Evolutionary conservation across 2,797 vertebrate genomes (phyloP), one percentile per base, ranked within the genome.

Genomic region (Schizopygopsis pylzovi): DNA sequence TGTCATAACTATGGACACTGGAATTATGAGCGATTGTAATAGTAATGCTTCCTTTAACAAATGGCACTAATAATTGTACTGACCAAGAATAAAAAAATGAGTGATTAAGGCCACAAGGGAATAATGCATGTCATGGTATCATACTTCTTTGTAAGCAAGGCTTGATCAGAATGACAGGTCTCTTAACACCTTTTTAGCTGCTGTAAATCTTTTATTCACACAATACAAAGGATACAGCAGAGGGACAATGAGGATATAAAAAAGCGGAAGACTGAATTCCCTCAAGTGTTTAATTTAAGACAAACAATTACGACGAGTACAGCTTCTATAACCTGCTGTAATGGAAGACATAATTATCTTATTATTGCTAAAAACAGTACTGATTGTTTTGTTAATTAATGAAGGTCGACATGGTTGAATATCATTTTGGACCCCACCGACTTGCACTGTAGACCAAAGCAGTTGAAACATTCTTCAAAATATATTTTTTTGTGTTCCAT

Each of bases 211-310:
- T 92, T 96, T 92, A 95, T 90, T 93, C 85, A 95, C 92, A 96
- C 95, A 96, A 96, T 96, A 92, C 91, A 89, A 91, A 95, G 95
- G 95, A 96, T 96, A 95, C 94, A 94, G 94, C 92, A 91, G 89
- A 90, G 91, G 93, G 94, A 96, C 95, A 96, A 95, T 95, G 94
- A 95, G 94, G 93, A 92, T 94, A 95, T 96, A 94, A 95, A 96
- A 94, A 86, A 91, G 93, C 95, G 95, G 95, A 96, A 96, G 92
- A 91, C 82, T 88, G 84, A 91, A 92, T 91, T 92, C 92, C 94
- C 93, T 88, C 80, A 79, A 91, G 93, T 93, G 92, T 91, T 81
- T 87, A 84, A 90, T 89, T 89, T 86, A 83, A 83, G 81, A 90
- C 89, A 90, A 90, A 90, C 89, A 89, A 79, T 75, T 65, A 81